phyloP scores from a whole-genome alignment of 2,797 vertebrate genomes.

The Acanthiza pusilla region DNA sequence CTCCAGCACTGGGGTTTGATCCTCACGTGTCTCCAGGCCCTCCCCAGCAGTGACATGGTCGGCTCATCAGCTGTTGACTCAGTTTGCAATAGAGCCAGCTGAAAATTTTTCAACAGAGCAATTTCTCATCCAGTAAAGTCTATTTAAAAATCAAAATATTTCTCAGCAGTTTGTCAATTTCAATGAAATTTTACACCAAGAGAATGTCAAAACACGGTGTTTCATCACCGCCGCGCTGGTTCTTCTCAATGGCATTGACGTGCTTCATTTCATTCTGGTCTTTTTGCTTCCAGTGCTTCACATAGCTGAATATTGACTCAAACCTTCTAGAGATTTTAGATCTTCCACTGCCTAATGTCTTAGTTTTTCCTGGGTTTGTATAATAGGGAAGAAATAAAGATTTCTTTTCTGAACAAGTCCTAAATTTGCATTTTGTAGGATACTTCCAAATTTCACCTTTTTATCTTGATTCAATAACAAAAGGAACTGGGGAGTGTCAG shows the following conservation, averaged over 20 bases:
- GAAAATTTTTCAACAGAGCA: conserved; percentile 40
- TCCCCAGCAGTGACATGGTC: conserved; percentile 19
- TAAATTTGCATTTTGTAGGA: background rate
- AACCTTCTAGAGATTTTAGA: background rate
- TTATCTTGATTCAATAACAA: background rate
- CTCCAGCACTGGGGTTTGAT: background rate
- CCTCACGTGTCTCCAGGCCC: background rate
- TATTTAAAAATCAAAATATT: conserved; percentile 64
- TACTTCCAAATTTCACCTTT: background rate
- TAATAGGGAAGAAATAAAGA: background rate
- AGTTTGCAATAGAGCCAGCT: conserved; percentile 41
- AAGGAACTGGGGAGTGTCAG: background rate
- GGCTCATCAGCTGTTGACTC: conserved; percentile 42
- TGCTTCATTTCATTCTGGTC: background rate
- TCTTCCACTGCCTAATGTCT: background rate
- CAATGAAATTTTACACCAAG: conserved; percentile 57
- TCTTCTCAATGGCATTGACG: background rate
- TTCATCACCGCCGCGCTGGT: background rate
- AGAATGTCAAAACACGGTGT: conserved; percentile 58
- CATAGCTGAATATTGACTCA: background rate
- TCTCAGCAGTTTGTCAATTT: conserved; percentile 52
- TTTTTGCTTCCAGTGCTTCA: background rate
- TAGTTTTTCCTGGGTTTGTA: background rate
- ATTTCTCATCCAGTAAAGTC: conserved; percentile 41
- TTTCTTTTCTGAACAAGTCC: background rate